Evolutionary conservation across 2,797 vertebrate species (phyloP).

Genomic region (Crypturellus tataupa): DNA sequence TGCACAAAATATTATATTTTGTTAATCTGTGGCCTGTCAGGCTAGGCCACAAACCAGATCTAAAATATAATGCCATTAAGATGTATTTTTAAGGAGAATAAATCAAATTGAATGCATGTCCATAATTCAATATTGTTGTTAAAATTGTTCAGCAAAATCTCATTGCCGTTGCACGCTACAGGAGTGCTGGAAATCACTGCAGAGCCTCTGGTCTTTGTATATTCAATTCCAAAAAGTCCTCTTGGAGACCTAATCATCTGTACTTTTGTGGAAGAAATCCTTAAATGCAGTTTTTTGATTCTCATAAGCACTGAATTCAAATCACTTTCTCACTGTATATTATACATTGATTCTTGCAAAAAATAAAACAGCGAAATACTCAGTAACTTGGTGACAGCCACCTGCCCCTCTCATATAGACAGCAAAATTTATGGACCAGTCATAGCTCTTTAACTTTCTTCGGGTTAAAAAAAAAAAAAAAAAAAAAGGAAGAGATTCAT

Average conservation of each 20-base stretch:
- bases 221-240: neutral
- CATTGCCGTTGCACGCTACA: neutral
- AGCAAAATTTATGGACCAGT: neutral
- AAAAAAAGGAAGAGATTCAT: neutral
- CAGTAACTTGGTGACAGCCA: neutral
- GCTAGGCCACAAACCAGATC: neutral
- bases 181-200: neutral
- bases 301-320: neutral
- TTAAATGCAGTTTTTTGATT: neutral
- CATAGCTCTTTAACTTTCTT: neutral
- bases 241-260: neutral
- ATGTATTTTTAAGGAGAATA: neutral
- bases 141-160: neutral
- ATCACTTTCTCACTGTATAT: neutral
- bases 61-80: neutral
- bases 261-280: neutral
- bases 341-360: neutral
- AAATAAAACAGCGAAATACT: neutral
- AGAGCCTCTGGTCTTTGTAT: neutral
- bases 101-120: neutral
- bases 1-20: neutral
- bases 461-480: too few relatives aligned
- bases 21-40: neutral
- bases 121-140: neutral
- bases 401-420: neutral